Evolutionary conservation across 1,140 invertebrate genomes (phyloP).

Genomic region (Pseudachorutes palmiensis): DNA sequence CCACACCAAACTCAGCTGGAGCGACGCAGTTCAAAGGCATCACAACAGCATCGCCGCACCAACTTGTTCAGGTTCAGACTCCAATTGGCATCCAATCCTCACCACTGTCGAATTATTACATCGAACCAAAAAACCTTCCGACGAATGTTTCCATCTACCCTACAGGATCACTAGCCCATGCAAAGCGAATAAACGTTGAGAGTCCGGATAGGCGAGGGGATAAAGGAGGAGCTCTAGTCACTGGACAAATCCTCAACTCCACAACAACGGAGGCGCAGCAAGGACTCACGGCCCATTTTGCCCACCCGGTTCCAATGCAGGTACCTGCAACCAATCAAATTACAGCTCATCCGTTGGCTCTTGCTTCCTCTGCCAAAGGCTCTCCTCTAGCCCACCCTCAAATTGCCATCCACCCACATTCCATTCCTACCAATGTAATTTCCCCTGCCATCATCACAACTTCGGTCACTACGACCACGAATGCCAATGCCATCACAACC

Average conservation of each 20-base stretch:
- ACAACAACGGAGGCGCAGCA: not conserved
- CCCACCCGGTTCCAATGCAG: not conserved
- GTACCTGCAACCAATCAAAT: not conserved
- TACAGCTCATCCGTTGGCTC: not conserved
- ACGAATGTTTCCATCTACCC: not conserved
- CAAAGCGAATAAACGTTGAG: not conserved
- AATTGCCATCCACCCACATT: slow-evolving; percentile 11
- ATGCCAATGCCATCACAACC: slow-evolving; percentile 3
- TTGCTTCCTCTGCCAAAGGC: not conserved
- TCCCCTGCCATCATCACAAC: slow-evolving; percentile 23
- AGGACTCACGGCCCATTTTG: not conserved
- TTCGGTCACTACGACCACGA: slow-evolving; percentile 11
- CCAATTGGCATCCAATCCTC: slow-evolving; percentile 17
- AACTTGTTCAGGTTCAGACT: slow-evolving; percentile 35
- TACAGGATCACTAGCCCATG: not conserved
- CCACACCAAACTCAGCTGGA: not conserved
- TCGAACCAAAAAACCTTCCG: slow-evolving; percentile 24
- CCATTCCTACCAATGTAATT: slow-evolving; percentile 35
- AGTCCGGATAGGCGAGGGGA: not conserved
- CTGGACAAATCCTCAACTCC: not conserved
- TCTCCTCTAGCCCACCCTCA: slow-evolving; percentile 1
- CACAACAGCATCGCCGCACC: slow-evolving; percentile 14
- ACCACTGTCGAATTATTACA: slow-evolving; percentile 26
- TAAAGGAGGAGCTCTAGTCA: not conserved
- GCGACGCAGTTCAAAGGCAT: not conserved